These are phyloP conservation scores for Polypterus bichir DNA, from an alignment of 2,113 vertebrate species.

Conservation along the genomic window DNA sequence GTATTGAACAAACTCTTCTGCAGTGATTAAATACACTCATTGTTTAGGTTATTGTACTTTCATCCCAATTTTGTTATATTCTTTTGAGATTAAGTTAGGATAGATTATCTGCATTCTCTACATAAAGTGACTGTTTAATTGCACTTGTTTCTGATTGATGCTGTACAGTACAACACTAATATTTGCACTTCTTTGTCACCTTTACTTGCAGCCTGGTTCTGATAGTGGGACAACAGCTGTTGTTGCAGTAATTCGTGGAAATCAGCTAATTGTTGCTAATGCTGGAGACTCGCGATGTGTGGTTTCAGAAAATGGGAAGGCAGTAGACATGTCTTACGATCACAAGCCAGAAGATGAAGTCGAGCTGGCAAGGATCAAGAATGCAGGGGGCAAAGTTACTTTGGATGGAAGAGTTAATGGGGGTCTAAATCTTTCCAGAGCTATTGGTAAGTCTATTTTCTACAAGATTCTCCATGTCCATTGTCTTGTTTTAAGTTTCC, in stretches of 20 bases:
- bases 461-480: too few species aligned
- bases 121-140: too few species aligned
- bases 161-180: too few species aligned
- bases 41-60: too few species aligned
- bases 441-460: slow-evolving; percentile 63
- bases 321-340: slow-evolving; percentile 93
- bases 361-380: slow-evolving; percentile 89
- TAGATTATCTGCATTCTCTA: too few species aligned
- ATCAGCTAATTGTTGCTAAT: slow-evolving; percentile 92
- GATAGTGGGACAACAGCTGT: slow-evolving; percentile 95
- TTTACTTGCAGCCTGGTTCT: slow-evolving; percentile 68
- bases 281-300: slow-evolving; percentile 95
- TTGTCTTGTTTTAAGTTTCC: too few species aligned
- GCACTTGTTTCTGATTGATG: too few species aligned
- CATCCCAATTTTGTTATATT: too few species aligned
- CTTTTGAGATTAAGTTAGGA: too few species aligned
- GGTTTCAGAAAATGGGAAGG: slow-evolving; percentile 79
- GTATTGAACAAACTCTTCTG: too few species aligned
- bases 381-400: slow-evolving; percentile 92
- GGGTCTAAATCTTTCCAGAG: slow-evolving; percentile 90
- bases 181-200: too few species aligned
- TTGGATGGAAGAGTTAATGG: slow-evolving; percentile 95
- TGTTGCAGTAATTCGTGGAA: slow-evolving; percentile 83
- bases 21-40: too few species aligned
- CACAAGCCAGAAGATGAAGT: slow-evolving; percentile 95